These are phyloP conservation scores for Rhinolophus ferrumequinum DNA, from an alignment of 2,113 vertebrate genomes.

Conservation along the genomic window DNA sequence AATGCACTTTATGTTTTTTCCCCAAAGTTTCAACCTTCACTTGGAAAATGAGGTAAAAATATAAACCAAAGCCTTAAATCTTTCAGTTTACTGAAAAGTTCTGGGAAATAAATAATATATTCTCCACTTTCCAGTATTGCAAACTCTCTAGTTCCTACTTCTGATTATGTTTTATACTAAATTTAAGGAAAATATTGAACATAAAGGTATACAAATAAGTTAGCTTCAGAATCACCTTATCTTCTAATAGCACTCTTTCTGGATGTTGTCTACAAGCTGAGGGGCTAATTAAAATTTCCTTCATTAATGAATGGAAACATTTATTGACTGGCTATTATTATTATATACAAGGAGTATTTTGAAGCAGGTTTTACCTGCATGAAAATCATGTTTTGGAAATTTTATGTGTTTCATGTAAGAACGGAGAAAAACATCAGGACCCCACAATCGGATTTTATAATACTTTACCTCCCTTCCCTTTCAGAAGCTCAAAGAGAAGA, in stretches of 20 bases:
- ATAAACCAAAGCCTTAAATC: neutral
- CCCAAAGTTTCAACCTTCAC: neutral
- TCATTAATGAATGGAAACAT: conserved; percentile 17
- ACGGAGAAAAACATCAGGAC: neutral
- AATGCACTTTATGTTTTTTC: neutral
- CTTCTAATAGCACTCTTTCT: neutral
- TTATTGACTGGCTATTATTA: neutral
- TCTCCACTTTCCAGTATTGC: neutral
- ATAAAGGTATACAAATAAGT: neutral
- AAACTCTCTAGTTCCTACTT: neutral
- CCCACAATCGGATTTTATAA: neutral
- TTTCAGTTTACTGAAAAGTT: conserved; percentile 16
- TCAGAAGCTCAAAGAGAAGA: conserved; percentile 27
- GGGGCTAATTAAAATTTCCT: neutral
- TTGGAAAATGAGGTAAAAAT: conserved; percentile 43
- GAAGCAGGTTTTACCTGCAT: neutral
- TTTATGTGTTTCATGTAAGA: conserved; percentile 10
- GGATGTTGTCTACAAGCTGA: neutral
- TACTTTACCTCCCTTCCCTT: neutral
- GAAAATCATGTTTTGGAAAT: neutral
- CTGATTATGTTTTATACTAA: neutral
- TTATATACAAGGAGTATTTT: neutral
- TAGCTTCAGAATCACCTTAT: neutral
- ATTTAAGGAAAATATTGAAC: neutral
- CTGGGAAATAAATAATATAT: neutral